Evolutionary conservation across 2,113 vertebrate genomes (phyloP), one percentile per base, ranked within the genome.

Genomic region (Ascaphus truei): DNA sequence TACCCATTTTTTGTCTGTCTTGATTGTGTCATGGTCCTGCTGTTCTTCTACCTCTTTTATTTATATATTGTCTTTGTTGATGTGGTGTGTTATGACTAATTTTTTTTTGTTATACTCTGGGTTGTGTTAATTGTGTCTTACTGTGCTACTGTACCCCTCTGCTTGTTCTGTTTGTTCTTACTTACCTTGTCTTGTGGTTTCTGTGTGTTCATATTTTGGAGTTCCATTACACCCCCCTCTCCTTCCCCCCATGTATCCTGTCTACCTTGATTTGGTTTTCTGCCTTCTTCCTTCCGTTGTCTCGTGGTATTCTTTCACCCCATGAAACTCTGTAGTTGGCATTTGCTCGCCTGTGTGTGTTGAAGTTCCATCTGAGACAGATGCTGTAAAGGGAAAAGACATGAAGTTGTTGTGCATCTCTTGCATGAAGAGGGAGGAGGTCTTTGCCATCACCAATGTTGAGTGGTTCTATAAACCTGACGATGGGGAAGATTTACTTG

Each of bases 321-420:
- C 23, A 53, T 16, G 29, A 16, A 58, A 61, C 53, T 82, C 20
- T 76, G 37, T 78, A 98, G 97, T 87, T 3, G 79, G 81, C 1
- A 33, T 86, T 73, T 91, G 94, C 67, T 81, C 77, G 72, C 80
- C 90, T 0, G 95, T 99, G 66, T 99, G 97, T 59, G 97, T 99
- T 59, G 93, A 98, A 16, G 91, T 94, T 23, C 87, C 88, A 1
- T 96, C 96, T 0, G 92, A 89, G 52, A 96, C 92, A 0, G 89
- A 96, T 52, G 95, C 93, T 0, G 93, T 96, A 18, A 79, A 94
- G 61, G 95, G 95, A 12, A 81, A 12, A 0, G n/a, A 82, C 74
- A 98, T 93, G 93, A 96, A 91, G 80, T 82, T 99, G 13, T 90
- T 91, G 57, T 99, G 97, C 79, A 95, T 99, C 80, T 93, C 89